Conservation (phyloP, 2,797 vertebrate genomes). For the Neosalanx taihuensis region DNA sequence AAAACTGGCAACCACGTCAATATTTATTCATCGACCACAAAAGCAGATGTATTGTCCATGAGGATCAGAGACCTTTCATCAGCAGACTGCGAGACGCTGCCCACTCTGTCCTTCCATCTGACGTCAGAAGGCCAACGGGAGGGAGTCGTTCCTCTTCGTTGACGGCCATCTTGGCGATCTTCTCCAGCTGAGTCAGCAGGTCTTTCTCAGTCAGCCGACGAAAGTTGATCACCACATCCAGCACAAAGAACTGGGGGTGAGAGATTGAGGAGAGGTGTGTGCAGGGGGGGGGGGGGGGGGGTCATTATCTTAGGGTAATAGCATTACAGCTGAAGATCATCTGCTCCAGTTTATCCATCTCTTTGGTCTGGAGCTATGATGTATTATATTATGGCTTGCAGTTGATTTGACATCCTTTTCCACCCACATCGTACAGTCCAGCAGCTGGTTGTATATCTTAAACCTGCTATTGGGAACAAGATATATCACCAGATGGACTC, state of each 20-base stretch:
- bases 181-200: conserved; percentile 90
- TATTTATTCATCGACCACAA: no score
- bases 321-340: background rate
- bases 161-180: conserved; percentile 90
- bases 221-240: conserved; percentile 97
- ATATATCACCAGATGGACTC: background rate
- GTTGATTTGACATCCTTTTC: background rate
- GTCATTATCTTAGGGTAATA: background rate
- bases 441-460: background rate
- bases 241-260: conserved; percentile 89
- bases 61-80: conserved; percentile 80
- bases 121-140: conserved; percentile 90
- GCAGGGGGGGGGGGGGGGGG: no score
- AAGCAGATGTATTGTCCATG: no score
- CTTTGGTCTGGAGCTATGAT: background rate
- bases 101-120: conserved; percentile 91
- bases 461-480: background rate
- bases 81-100: conserved; percentile 84
- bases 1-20: background rate
- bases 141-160: conserved; percentile 83
- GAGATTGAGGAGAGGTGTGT: background rate
- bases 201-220: conserved; percentile 91
- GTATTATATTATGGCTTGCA: background rate
- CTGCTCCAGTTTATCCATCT: background rate
- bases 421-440: background rate